Percentiles rank a stretch among this genome's conserved stretches.
phyloP scores from a whole-genome alignment of 2,797 vertebrate species.

The Scolopax bukidnonensis region DNA sequence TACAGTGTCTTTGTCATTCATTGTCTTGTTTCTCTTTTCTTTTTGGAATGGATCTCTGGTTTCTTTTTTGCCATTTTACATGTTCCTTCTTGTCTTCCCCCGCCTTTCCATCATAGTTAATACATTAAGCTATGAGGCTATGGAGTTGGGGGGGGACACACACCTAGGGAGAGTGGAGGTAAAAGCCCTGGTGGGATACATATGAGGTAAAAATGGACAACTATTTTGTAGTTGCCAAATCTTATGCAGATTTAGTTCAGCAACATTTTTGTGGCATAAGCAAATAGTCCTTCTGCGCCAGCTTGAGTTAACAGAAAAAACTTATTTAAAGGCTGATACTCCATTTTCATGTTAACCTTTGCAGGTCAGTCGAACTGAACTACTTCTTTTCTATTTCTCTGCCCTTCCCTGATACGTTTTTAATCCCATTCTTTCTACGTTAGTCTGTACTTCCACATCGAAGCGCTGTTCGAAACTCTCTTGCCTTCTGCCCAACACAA shows the following conservation, averaged over 20 bases:
- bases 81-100: not conserved
- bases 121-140: not conserved
- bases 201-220: not conserved
- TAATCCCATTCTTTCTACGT: not conserved
- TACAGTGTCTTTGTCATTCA: fast-evolving
- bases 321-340: not conserved
- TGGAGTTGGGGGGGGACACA: not conserved
- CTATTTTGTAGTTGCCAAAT: not conserved
- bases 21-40: not conserved
- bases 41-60: not conserved
- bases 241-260: not conserved
- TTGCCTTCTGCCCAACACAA: not conserved
- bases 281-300: not conserved
- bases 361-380: not conserved
- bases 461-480: not conserved
- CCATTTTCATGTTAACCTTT: not conserved
- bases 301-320: not conserved
- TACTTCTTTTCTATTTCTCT: not conserved
- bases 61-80: not conserved
- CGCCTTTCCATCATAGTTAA: not conserved
- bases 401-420: not conserved
- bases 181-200: not conserved
- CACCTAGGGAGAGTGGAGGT: not conserved
- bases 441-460: not conserved
- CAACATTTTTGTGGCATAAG: not conserved